Conservation (phyloP, 1,140 invertebrate species). For the Bombus superbus region DNA sequence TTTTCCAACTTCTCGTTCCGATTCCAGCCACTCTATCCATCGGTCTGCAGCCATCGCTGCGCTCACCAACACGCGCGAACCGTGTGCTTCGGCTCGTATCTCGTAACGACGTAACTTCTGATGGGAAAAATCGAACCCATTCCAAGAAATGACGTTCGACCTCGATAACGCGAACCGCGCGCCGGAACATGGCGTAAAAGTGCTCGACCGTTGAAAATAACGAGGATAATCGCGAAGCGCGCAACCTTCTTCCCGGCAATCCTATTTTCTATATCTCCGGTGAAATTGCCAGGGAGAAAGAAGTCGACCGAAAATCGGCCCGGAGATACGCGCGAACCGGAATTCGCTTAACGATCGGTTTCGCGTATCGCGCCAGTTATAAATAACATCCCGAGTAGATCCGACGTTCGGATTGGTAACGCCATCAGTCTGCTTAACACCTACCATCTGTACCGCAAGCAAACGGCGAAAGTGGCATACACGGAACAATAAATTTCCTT, state of each 20-base stretch:
- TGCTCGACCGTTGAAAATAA: slow-evolving; percentile 30
- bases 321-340: neutral
- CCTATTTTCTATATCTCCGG: neutral
- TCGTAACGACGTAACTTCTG: slow-evolving; percentile 40
- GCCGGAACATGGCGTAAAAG: slow-evolving; percentile 21
- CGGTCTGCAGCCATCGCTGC: slow-evolving; percentile 11
- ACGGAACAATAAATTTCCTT: slow-evolving; percentile 21
- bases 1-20: slow-evolving; percentile 68
- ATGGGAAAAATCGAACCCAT: slow-evolving; percentile 47
- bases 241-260: slow-evolving; percentile 16
- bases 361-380: slow-evolving; percentile 5
- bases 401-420: neutral
- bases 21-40: slow-evolving; percentile 60
- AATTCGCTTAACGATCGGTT: neutral
- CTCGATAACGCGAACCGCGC: slow-evolving; percentile 7
- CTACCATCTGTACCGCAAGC: neutral
- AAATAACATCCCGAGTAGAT: slow-evolving; percentile 4
- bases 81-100: neutral
- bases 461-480: slow-evolving; percentile 5
- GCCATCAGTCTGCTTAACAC: neutral
- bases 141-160: slow-evolving; percentile 21
- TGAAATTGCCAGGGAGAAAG: neutral
- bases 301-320: neutral
- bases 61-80: slow-evolving; percentile 4
- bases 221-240: slow-evolving; percentile 1